Conservation (phyloP, 2,888 invertebrate species). For the Pegoplata infirma region DNA sequence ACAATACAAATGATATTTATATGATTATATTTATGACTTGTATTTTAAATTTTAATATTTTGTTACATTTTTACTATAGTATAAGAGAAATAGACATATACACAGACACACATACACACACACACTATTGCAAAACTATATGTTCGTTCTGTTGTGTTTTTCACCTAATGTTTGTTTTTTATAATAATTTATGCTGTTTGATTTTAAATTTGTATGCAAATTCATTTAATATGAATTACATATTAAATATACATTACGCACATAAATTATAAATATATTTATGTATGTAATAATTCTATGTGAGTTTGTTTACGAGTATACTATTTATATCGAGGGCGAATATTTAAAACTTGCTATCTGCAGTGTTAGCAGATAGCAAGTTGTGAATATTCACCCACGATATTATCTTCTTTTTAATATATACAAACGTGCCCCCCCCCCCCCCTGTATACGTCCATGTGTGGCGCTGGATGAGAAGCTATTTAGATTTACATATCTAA, state of each 20-base stretch:
- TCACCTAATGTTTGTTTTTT: constrained; percentile 3
- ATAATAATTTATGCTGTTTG: constrained; percentile 15
- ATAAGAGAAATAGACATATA: too few relatives aligned
- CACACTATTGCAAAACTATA: neutral
- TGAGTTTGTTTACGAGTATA: neutral
- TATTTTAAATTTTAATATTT: neutral
- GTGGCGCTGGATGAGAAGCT: too few relatives aligned
- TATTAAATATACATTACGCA: constrained; percentile 7
- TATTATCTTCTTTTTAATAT: too few relatives aligned
- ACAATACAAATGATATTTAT: too few relatives aligned
- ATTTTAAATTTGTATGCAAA: constrained; percentile 26
- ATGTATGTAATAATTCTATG: neutral
- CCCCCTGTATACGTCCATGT: too few relatives aligned
- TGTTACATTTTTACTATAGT: neutral
- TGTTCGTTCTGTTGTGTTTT: neutral
- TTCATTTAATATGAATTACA: constrained; percentile 42
- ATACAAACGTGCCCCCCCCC: too few relatives aligned
- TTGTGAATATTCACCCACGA: too few relatives aligned
- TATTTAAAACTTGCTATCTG: too few relatives aligned
- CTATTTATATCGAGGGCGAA: too few relatives aligned
- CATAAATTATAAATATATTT: neutral
- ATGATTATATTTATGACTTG: neutral
- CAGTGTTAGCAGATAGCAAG: too few relatives aligned
- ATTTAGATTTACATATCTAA: too few relatives aligned
- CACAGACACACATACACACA: neutral